Percentiles rank a stretch among this genome's conserved stretches.
Conservation (phyloP, 2,113 vertebrate species). For the Elephas maximus region DNA sequence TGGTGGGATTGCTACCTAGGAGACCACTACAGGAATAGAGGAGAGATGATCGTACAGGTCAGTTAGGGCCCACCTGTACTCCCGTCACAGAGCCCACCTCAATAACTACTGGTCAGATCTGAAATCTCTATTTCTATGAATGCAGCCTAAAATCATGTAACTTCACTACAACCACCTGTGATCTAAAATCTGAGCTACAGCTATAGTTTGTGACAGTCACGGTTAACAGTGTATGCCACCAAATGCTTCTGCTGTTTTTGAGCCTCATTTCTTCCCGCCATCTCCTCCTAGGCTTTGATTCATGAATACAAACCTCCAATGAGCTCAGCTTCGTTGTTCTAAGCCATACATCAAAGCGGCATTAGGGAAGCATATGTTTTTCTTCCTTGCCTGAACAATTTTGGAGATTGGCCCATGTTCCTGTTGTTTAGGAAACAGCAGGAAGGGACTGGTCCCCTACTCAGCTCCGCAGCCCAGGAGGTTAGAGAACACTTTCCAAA, state of each 20-base stretch:
- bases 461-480: neutral
- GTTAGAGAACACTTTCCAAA: neutral
- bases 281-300: neutral
- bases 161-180: neutral
- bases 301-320: neutral
- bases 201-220: no score
- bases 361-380: neutral
- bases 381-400: neutral
- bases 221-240: neutral
- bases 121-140: neutral
- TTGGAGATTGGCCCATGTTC: neutral
- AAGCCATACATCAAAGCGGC: neutral
- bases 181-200: neutral
- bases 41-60: neutral
- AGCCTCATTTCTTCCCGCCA: neutral
- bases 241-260: neutral
- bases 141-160: neutral
- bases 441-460: neutral
- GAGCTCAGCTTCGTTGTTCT: neutral
- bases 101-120: neutral
- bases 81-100: accelerated
- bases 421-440: neutral
- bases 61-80: neutral
- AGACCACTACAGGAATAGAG: neutral
- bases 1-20: neutral